Conservation (phyloP, 37 sponge, comb jelly and placozoan genomes). For the Corticium candelabrum region DNA sequence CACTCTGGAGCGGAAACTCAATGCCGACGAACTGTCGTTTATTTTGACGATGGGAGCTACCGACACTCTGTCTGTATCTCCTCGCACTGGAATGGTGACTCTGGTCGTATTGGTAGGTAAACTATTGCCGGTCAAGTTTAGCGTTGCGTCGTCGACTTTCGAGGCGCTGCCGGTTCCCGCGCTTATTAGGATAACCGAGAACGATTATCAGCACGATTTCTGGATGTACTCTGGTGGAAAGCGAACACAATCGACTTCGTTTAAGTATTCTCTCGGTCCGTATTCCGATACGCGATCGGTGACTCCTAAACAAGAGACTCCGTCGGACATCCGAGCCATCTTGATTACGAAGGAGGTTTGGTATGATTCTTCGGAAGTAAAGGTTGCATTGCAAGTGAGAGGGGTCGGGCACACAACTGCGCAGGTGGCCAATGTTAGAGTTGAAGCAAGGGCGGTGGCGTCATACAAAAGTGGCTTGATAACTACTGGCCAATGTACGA, state of each 20-base stretch:
- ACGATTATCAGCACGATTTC: background rate
- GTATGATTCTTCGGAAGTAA: background rate
- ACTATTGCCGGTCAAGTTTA: slow-evolving; percentile 2
- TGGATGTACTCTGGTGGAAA: background rate
- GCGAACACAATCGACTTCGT: background rate
- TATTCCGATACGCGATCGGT: background rate
- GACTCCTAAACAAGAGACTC: background rate
- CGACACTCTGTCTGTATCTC: slow-evolving; percentile 1
- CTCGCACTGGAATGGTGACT: background rate
- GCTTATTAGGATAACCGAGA: background rate
- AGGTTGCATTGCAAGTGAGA: background rate
- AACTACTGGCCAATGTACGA: background rate
- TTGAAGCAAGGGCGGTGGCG: background rate
- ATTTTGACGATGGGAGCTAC: slow-evolving; percentile 1
- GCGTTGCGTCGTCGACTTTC: no score
- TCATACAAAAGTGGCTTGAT: background rate
- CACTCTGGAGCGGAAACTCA: background rate
- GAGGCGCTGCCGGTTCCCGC: background rate
- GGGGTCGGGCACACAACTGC: background rate
- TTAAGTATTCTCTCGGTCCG: background rate
- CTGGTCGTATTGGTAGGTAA: background rate
- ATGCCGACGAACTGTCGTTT: background rate
- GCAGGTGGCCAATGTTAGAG: background rate
- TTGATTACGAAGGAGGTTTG: background rate
- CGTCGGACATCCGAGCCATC: background rate